phyloP scores from a whole-genome alignment of 2,888 invertebrate genomes.

The Crematogaster levior region DNA sequence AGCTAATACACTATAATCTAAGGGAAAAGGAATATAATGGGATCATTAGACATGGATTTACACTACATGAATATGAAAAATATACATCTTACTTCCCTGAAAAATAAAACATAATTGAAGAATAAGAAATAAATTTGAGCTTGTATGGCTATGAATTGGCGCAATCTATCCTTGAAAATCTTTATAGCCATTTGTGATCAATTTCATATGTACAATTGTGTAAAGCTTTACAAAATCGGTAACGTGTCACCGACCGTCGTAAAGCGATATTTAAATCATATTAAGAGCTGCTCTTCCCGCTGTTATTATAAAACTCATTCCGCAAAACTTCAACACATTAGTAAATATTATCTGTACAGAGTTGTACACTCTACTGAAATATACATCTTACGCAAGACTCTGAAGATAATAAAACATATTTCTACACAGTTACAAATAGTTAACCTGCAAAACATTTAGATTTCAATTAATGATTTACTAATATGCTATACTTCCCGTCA shows the following conservation, averaged over 20 bases:
- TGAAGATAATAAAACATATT: constrained; percentile 65
- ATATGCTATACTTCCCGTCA: constrained; percentile 9
- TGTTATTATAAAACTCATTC: constrained; percentile 57
- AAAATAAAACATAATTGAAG: constrained; percentile 42
- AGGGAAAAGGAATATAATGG: constrained; percentile 36
- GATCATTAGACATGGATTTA: constrained; percentile 61
- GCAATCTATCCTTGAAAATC: constrained; percentile 60
- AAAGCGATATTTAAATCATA: constrained; percentile 63
- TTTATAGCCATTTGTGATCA: constrained; percentile 64
- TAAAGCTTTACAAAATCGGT: constrained; percentile 73
- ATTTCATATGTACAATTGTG: constrained; percentile 79
- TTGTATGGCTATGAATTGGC: constrained; percentile 61
- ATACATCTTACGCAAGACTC: constrained; percentile 72
- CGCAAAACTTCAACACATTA: constrained; percentile 60
- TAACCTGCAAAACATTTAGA: constrained; percentile 24
- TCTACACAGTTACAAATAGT: constrained; percentile 43
- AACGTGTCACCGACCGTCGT: constrained; percentile 49
- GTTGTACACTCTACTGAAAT: constrained; percentile 70
- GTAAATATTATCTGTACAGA: constrained; percentile 71
- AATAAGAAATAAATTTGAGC: constrained; percentile 51
- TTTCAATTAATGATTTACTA: constrained; percentile 26
- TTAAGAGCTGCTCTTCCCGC: constrained; percentile 67
- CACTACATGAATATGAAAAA: constrained; percentile 66
- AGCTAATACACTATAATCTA: constrained; percentile 39
- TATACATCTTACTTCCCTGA: constrained; percentile 70